Evolutionary conservation across 2,888 invertebrate species (phyloP), one percentile per base, ranked within the genome.

Genomic region (Melanargia galathea): DNA sequence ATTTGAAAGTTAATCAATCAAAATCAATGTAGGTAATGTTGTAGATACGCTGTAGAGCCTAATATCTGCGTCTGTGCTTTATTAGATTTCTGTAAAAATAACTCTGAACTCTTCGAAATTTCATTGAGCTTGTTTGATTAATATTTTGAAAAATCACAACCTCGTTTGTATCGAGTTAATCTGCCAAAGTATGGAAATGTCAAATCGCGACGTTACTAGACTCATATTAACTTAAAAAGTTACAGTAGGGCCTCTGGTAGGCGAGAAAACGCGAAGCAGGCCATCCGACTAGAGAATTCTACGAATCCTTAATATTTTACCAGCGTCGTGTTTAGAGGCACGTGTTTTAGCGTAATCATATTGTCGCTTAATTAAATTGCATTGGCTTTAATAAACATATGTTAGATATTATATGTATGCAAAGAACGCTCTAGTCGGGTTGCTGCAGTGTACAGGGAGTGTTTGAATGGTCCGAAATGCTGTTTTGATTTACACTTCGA

Each of bases 211-310:
- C 7, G 30, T 30, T 30, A 26, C 30, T 30, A 6, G 7, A 7
- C 7, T 30, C 30, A 30, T 8, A 8, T 30, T 30, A 30, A 30
- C 30, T 30, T 30, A 8, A 8, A 30, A 30, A 30, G 30, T 30
- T 30, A 74, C 77, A 77, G 83, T 83, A 83, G 82, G 30, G 30
- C 79, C 81, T 83, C 76, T 43, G 56, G 52, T 61, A 6, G 48
- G 13, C 35, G 38, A 13, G 18, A n/a, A n/a, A n/a, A 16, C 26
- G 30, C 48, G 45, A 22, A 13, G 45, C 56, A 26, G 46, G 60
- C 38, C 45, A 35, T 61, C 64, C 40, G n/a, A 58, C 61, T 64
- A 57, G 61, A 43, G 20, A 40, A 56, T 40, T 52, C 43, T 64
- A 62, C 30, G 54, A 13, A 24, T 24, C 52, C 40, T 33, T 64